phyloP scores from a whole-genome alignment of 2,797 vertebrate species.

The Erethizon dorsatum region DNA sequence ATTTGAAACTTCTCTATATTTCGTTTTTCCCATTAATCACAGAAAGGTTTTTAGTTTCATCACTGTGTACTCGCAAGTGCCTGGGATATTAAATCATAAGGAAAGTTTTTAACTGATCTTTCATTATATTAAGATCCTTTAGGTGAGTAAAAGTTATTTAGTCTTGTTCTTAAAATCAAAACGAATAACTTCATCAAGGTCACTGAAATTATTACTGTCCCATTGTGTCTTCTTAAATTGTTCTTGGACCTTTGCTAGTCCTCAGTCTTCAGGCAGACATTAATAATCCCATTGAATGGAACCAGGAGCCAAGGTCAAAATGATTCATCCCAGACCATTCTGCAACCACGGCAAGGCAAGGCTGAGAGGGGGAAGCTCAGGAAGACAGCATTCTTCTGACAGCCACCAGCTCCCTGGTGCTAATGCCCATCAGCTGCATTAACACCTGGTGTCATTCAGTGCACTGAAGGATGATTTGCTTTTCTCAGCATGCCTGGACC shows the following conservation, averaged over 20 bases:
- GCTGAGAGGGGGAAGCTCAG: not conserved
- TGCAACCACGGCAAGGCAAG: not conserved
- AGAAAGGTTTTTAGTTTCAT: slow-evolving; percentile 27
- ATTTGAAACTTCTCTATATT: slow-evolving; percentile 56
- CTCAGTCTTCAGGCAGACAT: not conserved
- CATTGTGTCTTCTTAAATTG: not conserved
- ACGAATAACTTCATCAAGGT: slow-evolving; percentile 21
- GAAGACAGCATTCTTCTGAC: not conserved
- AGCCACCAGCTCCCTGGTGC: not conserved
- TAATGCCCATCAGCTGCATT: slow-evolving; percentile 37
- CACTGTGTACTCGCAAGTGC: not conserved
- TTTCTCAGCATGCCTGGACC: slow-evolving; percentile 57
- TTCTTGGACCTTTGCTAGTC: slow-evolving; percentile 18
- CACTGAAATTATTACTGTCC: not conserved
- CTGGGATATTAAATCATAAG: slow-evolving; percentile 28
- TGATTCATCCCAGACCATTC: not conserved
- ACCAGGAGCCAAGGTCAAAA: not conserved
- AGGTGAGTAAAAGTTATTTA: slow-evolving; percentile 6
- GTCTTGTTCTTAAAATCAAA: slow-evolving; percentile 68
- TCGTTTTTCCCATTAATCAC: slow-evolving; percentile 60
- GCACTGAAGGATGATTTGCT: slow-evolving; percentile 8
- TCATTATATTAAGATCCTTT: slow-evolving; percentile 23
- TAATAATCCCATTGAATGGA: slow-evolving; percentile 12
- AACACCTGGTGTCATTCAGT: not conserved
- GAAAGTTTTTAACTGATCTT: slow-evolving; percentile 54